A percentile compares a stretch with the other conserved stretches of the same genome.
Evolutionary conservation across 2,888 invertebrate species (phyloP).

Genomic region (Tachina lurida): DNA sequence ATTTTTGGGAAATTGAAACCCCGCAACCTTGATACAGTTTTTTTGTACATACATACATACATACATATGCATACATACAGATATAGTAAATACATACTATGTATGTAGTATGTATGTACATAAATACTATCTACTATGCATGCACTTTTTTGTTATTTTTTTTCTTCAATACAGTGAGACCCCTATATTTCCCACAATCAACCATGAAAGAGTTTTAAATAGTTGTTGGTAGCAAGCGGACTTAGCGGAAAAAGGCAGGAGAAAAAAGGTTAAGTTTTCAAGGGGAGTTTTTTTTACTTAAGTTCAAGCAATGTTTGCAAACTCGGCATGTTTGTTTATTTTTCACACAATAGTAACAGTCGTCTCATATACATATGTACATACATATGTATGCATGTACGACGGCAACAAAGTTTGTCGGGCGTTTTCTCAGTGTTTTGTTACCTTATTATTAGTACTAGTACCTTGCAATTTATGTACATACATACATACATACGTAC

Average conservation of each 20-base stretch:
- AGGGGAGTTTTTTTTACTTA: constrained; percentile 34
- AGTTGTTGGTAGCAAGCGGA: constrained; percentile 32
- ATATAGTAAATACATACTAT: neutral
- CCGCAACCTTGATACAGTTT: constrained; percentile 69
- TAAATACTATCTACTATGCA: constrained; percentile 1
- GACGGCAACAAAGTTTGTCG: constrained; percentile 31
- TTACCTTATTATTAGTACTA: constrained; percentile 70
- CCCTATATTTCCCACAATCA: constrained; percentile 61
- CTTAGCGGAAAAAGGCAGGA: constrained; percentile 21
- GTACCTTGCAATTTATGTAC: constrained; percentile 69
- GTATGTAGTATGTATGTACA: neutral
- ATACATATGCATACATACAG: neutral
- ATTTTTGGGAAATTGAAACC: constrained; percentile 63
- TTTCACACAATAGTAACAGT: constrained; percentile 70
- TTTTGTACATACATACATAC: constrained; percentile 26
- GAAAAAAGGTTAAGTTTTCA: constrained; percentile 43
- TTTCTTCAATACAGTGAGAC: neutral
- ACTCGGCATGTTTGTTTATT: constrained; percentile 70
- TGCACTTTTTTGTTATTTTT: constrained; percentile 37
- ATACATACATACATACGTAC: constrained; percentile 16
- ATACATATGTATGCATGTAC: neutral
- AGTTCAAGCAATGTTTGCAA: constrained; percentile 58
- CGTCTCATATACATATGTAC: constrained; percentile 2
- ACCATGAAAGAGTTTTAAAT: constrained; percentile 52
- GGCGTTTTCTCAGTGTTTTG: constrained; percentile 65